Conservation (phyloP, 2,113 vertebrate genomes). For the Chloebia gouldiae region DNA sequence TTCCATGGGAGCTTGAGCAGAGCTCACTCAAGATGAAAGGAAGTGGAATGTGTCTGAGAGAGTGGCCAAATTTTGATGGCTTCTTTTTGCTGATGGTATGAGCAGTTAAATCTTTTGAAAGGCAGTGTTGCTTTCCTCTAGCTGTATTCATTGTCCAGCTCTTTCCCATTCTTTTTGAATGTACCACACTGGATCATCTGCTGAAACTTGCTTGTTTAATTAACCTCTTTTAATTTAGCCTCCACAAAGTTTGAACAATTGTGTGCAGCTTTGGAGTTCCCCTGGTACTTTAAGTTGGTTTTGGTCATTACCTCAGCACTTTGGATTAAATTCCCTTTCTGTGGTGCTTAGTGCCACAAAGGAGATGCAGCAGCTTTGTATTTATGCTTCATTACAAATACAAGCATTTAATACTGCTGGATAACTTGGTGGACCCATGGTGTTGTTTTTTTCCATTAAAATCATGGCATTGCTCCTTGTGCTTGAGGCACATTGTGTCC, state of each 20-base stretch:
- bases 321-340: not conserved
- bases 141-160: not conserved
- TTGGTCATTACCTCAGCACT: not conserved
- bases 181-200: not conserved
- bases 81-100: not conserved
- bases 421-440: not conserved
- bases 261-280: not conserved
- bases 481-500: not conserved
- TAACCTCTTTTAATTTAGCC: not conserved
- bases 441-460: not conserved
- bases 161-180: not conserved
- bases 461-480: not conserved
- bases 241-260: not conserved
- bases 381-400: not conserved
- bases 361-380: not conserved
- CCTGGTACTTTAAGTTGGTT: not conserved
- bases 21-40: conserved; percentile 18
- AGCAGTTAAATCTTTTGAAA: not conserved
- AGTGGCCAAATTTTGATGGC: not conserved
- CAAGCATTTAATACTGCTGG: not conserved
- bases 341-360: not conserved
- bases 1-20: conserved; percentile 4
- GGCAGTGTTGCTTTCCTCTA: not conserved
- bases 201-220: not conserved
- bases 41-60: conserved; percentile 23